Evolutionary conservation across 2,113 vertebrate genomes (phyloP), one percentile per base, ranked within the genome.

Genomic region (Solenodon paradoxus): DNA sequence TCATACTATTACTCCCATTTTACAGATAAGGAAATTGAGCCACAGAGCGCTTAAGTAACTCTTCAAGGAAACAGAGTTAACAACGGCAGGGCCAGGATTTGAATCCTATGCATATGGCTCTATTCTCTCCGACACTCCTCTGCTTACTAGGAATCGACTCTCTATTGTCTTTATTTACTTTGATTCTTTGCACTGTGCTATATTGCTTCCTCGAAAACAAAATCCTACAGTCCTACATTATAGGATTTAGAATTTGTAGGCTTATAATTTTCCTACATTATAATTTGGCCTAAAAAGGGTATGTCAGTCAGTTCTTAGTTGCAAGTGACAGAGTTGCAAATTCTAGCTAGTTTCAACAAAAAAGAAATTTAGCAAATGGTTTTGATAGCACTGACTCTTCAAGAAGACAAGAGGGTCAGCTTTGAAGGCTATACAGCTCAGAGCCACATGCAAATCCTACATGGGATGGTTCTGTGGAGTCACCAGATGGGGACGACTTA

Each of bases 321-420:
- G 24, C 32, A 83, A 57, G 49, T 38, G 32, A 49, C 3, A 69
- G n/a, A 84, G 82, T 64, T 78, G 53, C 24, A 80, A 53, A 88
- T 38, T 74, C 42, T 57, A 74, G 47, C 74, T 83, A 88, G 26
- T 82, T 91, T 85, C 92, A 85, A 74, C 55, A 90, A 47, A 78
- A 92, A 88, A 68, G 10, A 90, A 94, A 68, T 61, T 13, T 66
- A 82, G 17, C 51, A 68, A 55, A 55, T 49, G 22, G n/a, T 59
- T 72, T 45, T 42, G 42, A 53, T 38, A 45, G 78, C 32, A 80
- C 13, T 69, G 19, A 26, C 22, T 59, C 19, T 91, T 88, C 11
- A 7, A n/a, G 22, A 90, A 40, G 51, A 40, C 61, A 61, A 77
- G 66, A 93, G 26, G 72, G 51, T 74, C 74, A 40, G 26, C 22